Evolutionary conservation across 1,140 invertebrate genomes (phyloP).

Genomic region (Drosophila quadrilineata): DNA sequence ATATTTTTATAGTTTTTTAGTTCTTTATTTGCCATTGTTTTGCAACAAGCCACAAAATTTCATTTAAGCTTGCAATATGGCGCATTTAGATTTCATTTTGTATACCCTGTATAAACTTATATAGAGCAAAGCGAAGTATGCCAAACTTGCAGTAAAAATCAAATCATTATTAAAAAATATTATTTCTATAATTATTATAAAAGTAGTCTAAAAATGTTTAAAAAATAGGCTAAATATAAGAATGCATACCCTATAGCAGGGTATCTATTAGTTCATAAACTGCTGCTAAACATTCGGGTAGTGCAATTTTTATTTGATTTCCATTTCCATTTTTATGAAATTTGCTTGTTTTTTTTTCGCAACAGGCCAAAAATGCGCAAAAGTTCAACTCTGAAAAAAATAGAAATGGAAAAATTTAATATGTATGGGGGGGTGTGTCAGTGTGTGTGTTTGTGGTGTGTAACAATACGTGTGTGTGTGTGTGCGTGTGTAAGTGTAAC

Average conservation of each 20-base stretch:
- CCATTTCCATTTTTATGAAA: constrained; percentile 2
- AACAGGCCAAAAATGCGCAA: constrained; percentile 22
- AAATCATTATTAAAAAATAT: too few species aligned
- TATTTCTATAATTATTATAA: too few species aligned
- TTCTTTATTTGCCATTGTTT: constrained; percentile 43
- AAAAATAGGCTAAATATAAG: too few species aligned
- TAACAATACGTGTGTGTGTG: background rate
- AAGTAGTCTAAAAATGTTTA: too few species aligned
- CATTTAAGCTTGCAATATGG: constrained; percentile 75
- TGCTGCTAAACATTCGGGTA: too few species aligned
- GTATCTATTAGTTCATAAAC: background rate
- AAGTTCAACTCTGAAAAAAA: constrained; percentile 19
- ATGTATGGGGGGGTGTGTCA: too few species aligned
- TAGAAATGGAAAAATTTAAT: background rate
- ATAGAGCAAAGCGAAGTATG: too few species aligned
- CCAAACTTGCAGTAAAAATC: too few species aligned
- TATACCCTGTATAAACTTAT: constrained; percentile 1
- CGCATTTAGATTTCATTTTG: constrained; percentile 58
- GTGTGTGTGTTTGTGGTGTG: background rate
- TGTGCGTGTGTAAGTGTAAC: too few species aligned
- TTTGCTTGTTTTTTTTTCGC: background rate
- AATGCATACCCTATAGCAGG: too few species aligned
- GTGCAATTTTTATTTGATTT: background rate
- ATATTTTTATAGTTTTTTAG: constrained; percentile 31
- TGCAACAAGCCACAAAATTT: constrained; percentile 73